Conservation (phyloP, 2,113 vertebrate genomes). For the Helogale parvula region DNA sequence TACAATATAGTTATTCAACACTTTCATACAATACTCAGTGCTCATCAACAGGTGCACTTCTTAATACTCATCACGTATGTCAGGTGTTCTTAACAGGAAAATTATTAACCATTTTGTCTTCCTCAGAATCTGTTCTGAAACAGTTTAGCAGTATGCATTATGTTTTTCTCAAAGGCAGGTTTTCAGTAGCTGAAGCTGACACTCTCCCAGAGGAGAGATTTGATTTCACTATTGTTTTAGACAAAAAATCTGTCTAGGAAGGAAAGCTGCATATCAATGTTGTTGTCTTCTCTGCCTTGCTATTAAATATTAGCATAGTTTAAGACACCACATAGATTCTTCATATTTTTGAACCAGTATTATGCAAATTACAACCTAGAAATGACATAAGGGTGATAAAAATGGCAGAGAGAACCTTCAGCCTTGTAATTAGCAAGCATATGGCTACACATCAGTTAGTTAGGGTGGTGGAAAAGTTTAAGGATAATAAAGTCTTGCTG, state of each 20-base stretch:
- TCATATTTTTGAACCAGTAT: constrained; percentile 39
- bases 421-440: constrained; percentile 49
- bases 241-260: constrained; percentile 18
- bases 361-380: constrained; percentile 48
- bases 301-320: background rate
- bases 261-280: background rate
- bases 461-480: background rate
- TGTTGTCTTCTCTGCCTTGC: background rate
- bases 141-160: background rate
- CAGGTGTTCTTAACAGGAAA: background rate
- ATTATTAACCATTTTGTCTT: background rate
- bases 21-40: background rate
- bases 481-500: background rate
- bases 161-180: constrained; percentile 23
- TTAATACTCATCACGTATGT: background rate
- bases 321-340: constrained; percentile 7
- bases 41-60: background rate
- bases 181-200: background rate
- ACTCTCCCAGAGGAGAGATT: background rate
- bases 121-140: background rate
- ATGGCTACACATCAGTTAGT: constrained; percentile 17
- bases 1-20: background rate
- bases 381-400: constrained; percentile 40
- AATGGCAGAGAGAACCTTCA: constrained; percentile 31
- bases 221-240: constrained; percentile 24